Evolutionary conservation across 2,797 vertebrate species (phyloP).

Genomic region (Galaxias olidus): DNA sequence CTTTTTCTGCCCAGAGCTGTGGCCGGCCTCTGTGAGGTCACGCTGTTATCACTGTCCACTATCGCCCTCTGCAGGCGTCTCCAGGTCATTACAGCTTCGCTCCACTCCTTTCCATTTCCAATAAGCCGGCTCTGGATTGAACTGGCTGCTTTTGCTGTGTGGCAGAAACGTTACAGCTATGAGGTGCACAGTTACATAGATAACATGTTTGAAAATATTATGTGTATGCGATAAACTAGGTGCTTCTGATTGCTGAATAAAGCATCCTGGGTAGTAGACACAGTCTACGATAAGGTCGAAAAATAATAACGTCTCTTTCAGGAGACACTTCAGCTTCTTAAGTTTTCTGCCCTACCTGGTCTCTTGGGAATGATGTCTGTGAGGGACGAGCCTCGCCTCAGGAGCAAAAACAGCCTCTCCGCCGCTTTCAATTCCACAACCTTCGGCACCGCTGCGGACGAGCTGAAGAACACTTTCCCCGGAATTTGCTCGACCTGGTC

Average conservation of each 20-base stretch:
- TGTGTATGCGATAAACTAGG: too few relatives aligned
- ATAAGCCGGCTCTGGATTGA: conserved; percentile 75
- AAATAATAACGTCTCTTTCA: too few relatives aligned
- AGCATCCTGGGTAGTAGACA: too few relatives aligned
- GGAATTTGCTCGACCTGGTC: conserved; percentile 79
- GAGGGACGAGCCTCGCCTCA: conserved; percentile 74
- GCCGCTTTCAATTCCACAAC: conserved; percentile 82
- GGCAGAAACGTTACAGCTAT: background rate
- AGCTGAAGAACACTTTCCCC: conserved; percentile 90
- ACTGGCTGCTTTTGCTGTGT: conserved; percentile 58
- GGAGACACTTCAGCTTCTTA: background rate
- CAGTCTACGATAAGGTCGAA: too few relatives aligned
- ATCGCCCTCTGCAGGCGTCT: conserved; percentile 64
- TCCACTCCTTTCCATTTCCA: conserved; percentile 73
- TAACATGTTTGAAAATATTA: too few relatives aligned
- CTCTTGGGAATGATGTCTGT: conserved; percentile 51
- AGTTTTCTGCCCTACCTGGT: conserved; percentile 54
- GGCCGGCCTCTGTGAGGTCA: background rate
- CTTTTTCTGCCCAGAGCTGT: conserved; percentile 26
- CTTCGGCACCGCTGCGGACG: conserved; percentile 54
- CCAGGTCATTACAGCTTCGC: conserved; percentile 74
- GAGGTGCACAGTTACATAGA: too few relatives aligned
- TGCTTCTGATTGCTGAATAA: too few relatives aligned
- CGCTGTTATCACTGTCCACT: conserved; percentile 18
- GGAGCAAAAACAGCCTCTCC: conserved; percentile 86